Evolutionary conservation across 2,797 vertebrate genomes (phyloP), one percentile per base, ranked within the genome.

Genomic region (Semaprochilodus insignis): DNA sequence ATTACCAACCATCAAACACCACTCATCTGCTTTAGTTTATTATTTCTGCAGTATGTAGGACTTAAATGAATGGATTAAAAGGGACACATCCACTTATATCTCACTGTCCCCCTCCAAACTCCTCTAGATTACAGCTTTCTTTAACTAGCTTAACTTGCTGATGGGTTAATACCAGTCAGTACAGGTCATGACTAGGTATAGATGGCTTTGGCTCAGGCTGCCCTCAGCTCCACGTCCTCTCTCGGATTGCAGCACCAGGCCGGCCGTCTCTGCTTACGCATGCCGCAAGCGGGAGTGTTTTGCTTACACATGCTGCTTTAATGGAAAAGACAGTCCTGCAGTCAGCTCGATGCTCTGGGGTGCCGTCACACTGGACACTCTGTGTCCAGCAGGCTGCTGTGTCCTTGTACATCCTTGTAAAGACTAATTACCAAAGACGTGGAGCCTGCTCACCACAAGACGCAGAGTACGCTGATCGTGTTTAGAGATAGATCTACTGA

Each of bases 321-420:
- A 66, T 13, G 31, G 31, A 40, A 21, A 34, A 4, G 15, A 6
- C 44, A 10, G 44, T 48, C 44, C 44, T 11, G 44, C 10, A 48
- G 44, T 48, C 44, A 48, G 44, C 8, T 13, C 1, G 25, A 34
- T 67, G 31, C 31, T 36, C 27, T 17, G 27, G 6, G 36, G 17
- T 36, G 31, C n/a, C 65, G 40, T 67, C 65, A 67, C 73, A 83
- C 34, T 1, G 16, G 62, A 1, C 60, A 23, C 23, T 27, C 60
- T 14, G 60, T 23, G 7, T 27, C n/a, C 60, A 11, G 60, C 10
- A 2, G n/a, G 74, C 80, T 77, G 74, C 59, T 71, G 74, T 69
- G 89, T 63, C 88, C 88, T 90, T 89, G 89, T n/a, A 48, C 48
- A 48, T 17, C 40, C 40, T 51, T 21, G 36, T 84, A 85, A 88